Percentiles rank a stretch among this genome's conserved stretches.
phyloP scores from a whole-genome alignment of 2,113 vertebrate genomes.

The Romanogobio albipinnatus region DNA sequence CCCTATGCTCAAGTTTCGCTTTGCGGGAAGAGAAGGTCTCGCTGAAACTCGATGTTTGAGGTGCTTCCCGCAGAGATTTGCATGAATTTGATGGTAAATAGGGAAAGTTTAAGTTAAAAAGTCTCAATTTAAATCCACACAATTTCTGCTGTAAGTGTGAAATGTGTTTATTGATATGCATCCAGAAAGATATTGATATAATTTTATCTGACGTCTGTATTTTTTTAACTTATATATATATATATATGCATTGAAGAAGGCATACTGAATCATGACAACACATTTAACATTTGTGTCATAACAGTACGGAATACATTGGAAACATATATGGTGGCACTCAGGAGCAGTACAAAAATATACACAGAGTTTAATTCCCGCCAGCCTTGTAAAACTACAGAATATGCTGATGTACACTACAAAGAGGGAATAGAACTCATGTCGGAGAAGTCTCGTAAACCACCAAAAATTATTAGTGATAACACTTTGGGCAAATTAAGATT shows the following conservation, averaged over 20 bases:
- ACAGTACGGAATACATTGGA: background rate
- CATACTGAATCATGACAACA: background rate
- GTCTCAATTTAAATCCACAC: background rate
- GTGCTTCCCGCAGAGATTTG: background rate
- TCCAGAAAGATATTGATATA: background rate
- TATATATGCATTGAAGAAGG: background rate
- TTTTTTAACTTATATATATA: background rate
- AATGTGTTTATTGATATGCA: background rate
- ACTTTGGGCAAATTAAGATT: background rate
- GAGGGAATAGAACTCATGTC: background rate
- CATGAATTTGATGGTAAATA: background rate
- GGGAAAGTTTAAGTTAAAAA: background rate
- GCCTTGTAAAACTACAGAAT: background rate
- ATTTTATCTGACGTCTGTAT: background rate
- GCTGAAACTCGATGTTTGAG: background rate
- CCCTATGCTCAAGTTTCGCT: background rate
- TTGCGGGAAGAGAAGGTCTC: background rate
- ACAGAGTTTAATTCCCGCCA: background rate
- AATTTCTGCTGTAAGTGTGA: background rate
- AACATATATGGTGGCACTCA: background rate
- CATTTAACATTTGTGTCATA: background rate
- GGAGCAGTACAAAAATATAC: background rate
- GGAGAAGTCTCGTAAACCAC: background rate
- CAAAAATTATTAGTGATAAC: background rate
- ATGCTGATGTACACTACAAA: background rate